Base-by-base conservation (phyloP, 2,888 invertebrate genomes). In the Himalopsyche tibetana region DNA sequence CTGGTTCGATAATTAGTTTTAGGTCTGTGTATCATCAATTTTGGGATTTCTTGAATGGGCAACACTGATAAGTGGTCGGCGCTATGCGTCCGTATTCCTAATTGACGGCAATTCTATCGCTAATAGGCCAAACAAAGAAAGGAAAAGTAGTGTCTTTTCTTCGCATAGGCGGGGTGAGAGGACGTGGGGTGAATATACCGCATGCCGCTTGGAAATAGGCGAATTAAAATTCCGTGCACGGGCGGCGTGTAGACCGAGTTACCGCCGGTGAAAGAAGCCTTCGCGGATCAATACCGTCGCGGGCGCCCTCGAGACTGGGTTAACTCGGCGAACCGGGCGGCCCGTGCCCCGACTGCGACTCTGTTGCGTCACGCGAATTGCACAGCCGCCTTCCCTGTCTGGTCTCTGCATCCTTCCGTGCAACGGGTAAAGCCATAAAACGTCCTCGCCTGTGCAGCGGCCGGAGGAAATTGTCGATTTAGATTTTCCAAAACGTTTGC, bases 221-320 rank as follows among this genome's bases (percentile, higher is more conserved):
- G 56, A 79, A 84, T 87, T 87, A 82, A 56, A 82, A 87, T 87
- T 87, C 86, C 55, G 42, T 56, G 63, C 86, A 82, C 86, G 84
- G 56, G 69, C 51, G 42, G 38, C 36, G 36, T 36, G 51, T 80
- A 28, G 28, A 40, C 28, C 82, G n/a, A 28, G 55, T 82, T 56
- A 40, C 36, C n/a, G 55, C 38, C 82, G 56, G 55, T 17, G 56
- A 82, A 82, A 51, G 84, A 36, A 63, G 63, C 63, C 80, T 51
- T 36, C 56, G 63, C 83, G 36, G 85, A 85, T 85, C 85, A 83
- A 85, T 85, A 85, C 55, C 63, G 85, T 40, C 63, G 40, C 81
- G 79, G 84, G 83, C 85, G 85, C 85, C 86, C 84, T 19, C 81
- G 85, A 87, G 87, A 87, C 87, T 87, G 87, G 85, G 87, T 80